These are phyloP conservation scores for Montipora cactus DNA, from an alignment of 64 coral and sea anemone species.

Conservation along the genomic window DNA sequence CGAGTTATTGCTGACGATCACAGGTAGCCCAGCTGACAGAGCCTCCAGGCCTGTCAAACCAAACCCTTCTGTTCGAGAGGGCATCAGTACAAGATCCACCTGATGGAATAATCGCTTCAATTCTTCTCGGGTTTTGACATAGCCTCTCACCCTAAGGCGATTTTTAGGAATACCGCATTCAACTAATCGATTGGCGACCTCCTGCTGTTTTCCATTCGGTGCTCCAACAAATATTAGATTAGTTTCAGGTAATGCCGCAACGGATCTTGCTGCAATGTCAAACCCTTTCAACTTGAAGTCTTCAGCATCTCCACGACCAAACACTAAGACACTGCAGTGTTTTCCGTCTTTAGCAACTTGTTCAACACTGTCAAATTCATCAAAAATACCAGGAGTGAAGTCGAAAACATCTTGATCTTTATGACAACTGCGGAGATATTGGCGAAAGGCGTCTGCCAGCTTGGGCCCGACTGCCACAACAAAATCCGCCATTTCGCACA, in stretches of 20 bases:
- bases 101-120: background rate
- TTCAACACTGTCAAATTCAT: background rate
- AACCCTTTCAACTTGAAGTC: no score
- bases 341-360: background rate
- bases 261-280: no score
- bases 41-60: background rate
- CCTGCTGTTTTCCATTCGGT: no score
- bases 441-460: no score
- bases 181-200: no score
- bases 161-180: no score
- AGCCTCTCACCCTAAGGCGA: no score
- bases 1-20: background rate
- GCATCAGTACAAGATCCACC: background rate
- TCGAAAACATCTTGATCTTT: background rate
- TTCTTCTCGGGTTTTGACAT: background rate
- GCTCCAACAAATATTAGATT: no score
- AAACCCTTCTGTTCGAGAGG: background rate
- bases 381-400: background rate
- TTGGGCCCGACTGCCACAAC: slow-evolving; percentile 2
- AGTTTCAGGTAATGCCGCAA: no score
- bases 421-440: no score
- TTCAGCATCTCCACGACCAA: background rate
- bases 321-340: background rate
- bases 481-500: slow-evolving; percentile 1
- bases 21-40: slow-evolving; percentile 26